Evolutionary conservation across 2,888 invertebrate genomes (phyloP), one percentile per base, ranked within the genome.

Genomic region (Dascillus cervinus): DNA sequence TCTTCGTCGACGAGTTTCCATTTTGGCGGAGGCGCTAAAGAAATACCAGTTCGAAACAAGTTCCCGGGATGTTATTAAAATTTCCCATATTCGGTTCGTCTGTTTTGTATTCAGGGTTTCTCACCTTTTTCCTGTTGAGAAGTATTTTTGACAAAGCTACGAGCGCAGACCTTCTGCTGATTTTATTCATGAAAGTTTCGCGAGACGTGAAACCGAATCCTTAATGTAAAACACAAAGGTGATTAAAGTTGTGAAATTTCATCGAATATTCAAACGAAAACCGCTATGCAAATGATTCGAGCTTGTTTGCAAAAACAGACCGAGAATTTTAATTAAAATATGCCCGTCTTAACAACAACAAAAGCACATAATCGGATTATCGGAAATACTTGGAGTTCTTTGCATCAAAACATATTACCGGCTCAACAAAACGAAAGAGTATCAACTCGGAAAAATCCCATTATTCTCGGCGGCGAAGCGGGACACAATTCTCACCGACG

Each of bases 201-300:
- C 26, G 13, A 11, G 35, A 32, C 22, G 32, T 21, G 27, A 32
- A 39, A 37, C 37, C 30, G 44, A 43, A 43, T 46, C 37, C 33
- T 29, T 41, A 45, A 45, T 41, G 39, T 32, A 39, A 33, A 37
- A 41, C 37, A 42, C 41, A 44, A 45, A 47, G 47, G 43, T 47
- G 47, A 43, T 47, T 45, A 44, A 43, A 44, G 40, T 40, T 38
- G 17, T 36, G 30, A 34, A 36, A 44, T 42, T 46, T 42, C 36
- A 44, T 41, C 41, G 43, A 47, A 47, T 47, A 43, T 43, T 47
- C 44, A 44, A 44, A 46, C 36, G 46, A 32, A 38, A 41, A 27
- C 34, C 37, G 36, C 42, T 39, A 47, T 45, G 43, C 41, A 46
- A 47, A 46, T 44, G 34, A 35, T 38, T 36, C 31, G 36, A 42